A percentile compares a stretch with the other conserved stretches of the same genome.
These are phyloP conservation scores for Meleagris gallopavo DNA, from an alignment of 2,113 vertebrate species.

Conservation along the genomic window DNA sequence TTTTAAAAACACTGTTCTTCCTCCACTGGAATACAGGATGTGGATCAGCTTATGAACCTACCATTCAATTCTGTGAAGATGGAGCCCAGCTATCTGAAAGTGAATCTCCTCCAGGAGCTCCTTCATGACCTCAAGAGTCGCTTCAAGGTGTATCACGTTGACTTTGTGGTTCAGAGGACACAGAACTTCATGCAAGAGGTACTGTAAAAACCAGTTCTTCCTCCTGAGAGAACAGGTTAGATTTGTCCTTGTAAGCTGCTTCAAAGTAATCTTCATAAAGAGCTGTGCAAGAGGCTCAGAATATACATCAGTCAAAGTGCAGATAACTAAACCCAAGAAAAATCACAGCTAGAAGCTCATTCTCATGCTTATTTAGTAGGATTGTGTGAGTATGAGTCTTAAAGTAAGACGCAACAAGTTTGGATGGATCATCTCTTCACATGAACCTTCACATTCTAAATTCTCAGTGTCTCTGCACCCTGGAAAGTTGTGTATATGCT, in stretches of 20 bases:
- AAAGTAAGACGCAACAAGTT: background rate
- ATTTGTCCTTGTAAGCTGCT: background rate
- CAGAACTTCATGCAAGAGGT: conserved; percentile 94
- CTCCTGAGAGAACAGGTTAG: conserved; percentile 5
- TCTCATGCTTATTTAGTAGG: background rate
- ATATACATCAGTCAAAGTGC: background rate
- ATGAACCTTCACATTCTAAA: background rate
- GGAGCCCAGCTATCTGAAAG: conserved; percentile 85
- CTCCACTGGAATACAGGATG: conserved; percentile 69
- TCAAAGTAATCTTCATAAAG: conserved; percentile 37
- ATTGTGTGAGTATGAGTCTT: background rate
- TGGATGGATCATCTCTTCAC: background rate
- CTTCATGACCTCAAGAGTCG: conserved; percentile 84
- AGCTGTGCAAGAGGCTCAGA: background rate
- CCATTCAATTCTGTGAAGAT: conserved; percentile 80
- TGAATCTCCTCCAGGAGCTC: conserved; percentile 81
- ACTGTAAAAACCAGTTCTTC: conserved; percentile 33
- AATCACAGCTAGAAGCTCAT: background rate
- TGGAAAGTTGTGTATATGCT: background rate
- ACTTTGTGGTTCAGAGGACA: conserved; percentile 85
- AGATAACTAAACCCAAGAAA: background rate
- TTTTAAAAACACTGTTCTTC: background rate
- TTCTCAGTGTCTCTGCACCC: background rate
- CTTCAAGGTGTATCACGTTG: conserved; percentile 83
- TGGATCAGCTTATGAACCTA: conserved; percentile 77